These are phyloP conservation scores for Thamnaconus septentrionalis DNA, from an alignment of 2,113 vertebrate species.

Conservation along the genomic window DNA sequence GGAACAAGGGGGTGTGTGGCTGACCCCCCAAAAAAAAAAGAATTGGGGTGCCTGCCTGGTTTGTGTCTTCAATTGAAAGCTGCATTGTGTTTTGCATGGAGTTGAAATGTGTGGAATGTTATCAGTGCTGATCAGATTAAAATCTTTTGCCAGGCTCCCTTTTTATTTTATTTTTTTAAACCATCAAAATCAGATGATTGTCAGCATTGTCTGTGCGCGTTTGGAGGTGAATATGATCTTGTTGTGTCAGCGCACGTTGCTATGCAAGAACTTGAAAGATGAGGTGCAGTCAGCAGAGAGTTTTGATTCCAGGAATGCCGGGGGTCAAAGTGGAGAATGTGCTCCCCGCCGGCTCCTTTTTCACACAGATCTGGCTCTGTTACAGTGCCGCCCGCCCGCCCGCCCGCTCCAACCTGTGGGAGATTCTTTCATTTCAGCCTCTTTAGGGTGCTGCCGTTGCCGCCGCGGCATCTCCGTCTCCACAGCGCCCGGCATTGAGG, in stretches of 20 bases:
- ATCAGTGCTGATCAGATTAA: slow-evolving; percentile 10
- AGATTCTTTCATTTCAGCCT: slow-evolving; percentile 45
- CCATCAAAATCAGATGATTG: slow-evolving; percentile 6
- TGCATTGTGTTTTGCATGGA: slow-evolving; percentile 59
- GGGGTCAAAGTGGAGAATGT: slow-evolving; percentile 60
- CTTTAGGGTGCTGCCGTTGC: slow-evolving; percentile 39
- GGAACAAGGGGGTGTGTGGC: slow-evolving; percentile 52
- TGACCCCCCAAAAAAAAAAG: slow-evolving; percentile 54
- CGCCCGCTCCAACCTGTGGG: slow-evolving; percentile 35
- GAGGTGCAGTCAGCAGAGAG: slow-evolving; percentile 48
- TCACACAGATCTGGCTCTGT: slow-evolving; percentile 42
- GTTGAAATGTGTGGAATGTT: slow-evolving; percentile 56
- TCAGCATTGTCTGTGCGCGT: slow-evolving; percentile 1
- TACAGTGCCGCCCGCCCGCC: slow-evolving; percentile 27
- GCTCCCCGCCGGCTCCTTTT: slow-evolving; percentile 50
- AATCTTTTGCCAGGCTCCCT: slow-evolving; percentile 1
- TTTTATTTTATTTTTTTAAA: slow-evolving; percentile 1
- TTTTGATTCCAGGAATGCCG: slow-evolving; percentile 52
- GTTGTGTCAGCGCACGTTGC: slow-evolving; percentile 28
- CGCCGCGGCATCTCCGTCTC: slow-evolving; percentile 29
- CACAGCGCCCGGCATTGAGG: slow-evolving; percentile 30
- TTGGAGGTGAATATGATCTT: slow-evolving; percentile 24
- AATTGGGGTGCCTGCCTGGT: slow-evolving; percentile 34
- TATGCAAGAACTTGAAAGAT: slow-evolving; percentile 57
- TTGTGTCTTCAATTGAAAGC: slow-evolving; percentile 62